Evolutionary conservation across 2,888 invertebrate species (phyloP).

Genomic region (Hyalella azteca): DNA sequence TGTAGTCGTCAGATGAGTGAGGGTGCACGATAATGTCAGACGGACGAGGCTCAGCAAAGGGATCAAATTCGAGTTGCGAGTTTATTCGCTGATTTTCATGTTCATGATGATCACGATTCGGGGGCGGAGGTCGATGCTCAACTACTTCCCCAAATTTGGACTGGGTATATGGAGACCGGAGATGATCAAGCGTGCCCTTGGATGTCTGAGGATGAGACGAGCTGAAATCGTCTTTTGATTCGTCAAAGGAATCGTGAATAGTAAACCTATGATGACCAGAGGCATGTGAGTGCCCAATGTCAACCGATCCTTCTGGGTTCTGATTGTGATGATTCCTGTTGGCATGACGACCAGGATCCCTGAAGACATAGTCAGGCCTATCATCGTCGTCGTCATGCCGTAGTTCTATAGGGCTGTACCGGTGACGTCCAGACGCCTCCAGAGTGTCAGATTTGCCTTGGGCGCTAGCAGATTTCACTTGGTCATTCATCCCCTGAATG

Average conservation of each 20-base stretch:
- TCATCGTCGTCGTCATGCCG: not conserved
- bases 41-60: slow-evolving; percentile 8
- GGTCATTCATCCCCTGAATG: not conserved
- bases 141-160: not conserved
- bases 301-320: not conserved
- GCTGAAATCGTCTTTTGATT: not conserved
- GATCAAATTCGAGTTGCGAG: not conserved
- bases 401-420: not conserved
- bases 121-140: not conserved
- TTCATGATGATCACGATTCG: not conserved
- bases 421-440: not conserved
- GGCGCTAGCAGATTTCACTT: not conserved
- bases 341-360: not conserved
- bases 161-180: not conserved
- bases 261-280: not conserved
- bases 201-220: not conserved
- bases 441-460: not conserved
- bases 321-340: not conserved
- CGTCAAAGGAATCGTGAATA: not conserved
- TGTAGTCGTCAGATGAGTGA: not conserved
- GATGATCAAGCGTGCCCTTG: not conserved
- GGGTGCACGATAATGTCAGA: not conserved
- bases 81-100: not conserved
- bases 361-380: slow-evolving; percentile 1
- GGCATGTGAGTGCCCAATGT: not conserved